Conservation (phyloP, 1,140 invertebrate species). For the Drosophila oshimai region DNA sequence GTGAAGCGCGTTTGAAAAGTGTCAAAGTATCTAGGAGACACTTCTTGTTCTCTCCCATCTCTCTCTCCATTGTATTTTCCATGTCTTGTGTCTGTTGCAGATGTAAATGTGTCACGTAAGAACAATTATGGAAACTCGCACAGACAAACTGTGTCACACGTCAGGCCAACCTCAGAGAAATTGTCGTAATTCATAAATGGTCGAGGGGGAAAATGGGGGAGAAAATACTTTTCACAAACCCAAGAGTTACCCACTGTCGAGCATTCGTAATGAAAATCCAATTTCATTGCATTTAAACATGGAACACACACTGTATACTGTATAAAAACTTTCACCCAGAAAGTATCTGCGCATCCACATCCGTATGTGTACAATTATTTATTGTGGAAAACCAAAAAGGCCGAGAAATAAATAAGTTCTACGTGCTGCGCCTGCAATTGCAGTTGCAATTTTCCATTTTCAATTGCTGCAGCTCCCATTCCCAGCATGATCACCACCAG, state of each 20-base stretch:
- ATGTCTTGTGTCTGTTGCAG: constrained; percentile 7
- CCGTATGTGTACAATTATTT: constrained; percentile 19
- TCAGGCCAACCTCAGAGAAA: constrained; percentile 21
- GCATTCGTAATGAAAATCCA: constrained; percentile 44
- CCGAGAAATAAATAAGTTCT: constrained; percentile 16
- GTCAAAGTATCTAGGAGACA: constrained; percentile 37
- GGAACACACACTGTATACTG: not conserved
- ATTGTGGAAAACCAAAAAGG: constrained; percentile 11
- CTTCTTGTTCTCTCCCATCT: not conserved
- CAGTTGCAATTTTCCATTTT: constrained; percentile 28
- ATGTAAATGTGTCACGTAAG: constrained; percentile 45
- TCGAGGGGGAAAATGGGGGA: not conserved
- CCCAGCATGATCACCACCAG: constrained; percentile 20
- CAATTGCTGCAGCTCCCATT: constrained; percentile 20
- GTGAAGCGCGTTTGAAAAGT: constrained; percentile 38
- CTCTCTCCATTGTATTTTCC: not conserved
- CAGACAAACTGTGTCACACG: constrained; percentile 45
- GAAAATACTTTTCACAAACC: not conserved
- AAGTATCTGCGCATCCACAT: constrained; percentile 3
- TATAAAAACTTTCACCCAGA: constrained; percentile 45
- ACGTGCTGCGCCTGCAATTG: constrained; percentile 5
- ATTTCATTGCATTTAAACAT: constrained; percentile 42
- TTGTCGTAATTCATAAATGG: constrained; percentile 43
- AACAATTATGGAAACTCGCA: constrained; percentile 50
- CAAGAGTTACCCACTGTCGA: constrained; percentile 20